Evolutionary conservation across 2,888 invertebrate genomes (phyloP), one percentile per base, ranked within the genome.

Genomic region (Elysia crispata): DNA sequence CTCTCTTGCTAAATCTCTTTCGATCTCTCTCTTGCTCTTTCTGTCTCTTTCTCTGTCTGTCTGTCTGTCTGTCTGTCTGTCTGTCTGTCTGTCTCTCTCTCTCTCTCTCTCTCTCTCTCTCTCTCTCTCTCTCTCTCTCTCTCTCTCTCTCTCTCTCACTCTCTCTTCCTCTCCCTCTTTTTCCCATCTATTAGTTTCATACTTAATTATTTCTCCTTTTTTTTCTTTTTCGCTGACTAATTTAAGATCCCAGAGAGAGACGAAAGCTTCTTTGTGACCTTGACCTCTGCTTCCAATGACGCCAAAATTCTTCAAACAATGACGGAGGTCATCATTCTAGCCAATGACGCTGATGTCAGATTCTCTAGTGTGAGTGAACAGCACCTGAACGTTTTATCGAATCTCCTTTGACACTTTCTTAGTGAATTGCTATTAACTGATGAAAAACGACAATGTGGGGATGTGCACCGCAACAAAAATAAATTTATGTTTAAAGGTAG

Each of bases 281-380:
- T 91, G 79, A 86, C 86, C 0, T 77, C 80, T 11, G 87, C 87
- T 11, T 83, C 83, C 62, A 85, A 86, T 33, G 50, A 62, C n/a
- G 87, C 87, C 13, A 85, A 85, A 25, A 83, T 91, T 18, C 76
- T 82, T 20, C 75, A 73, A n/a, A 80, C 80, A 23, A 80, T 81
- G 31, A 72, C 88, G 57, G 82, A 83, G 18, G 70, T 91, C 33
- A 86, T 86, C 62, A 89, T 91, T 28, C 57, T 57, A 41, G 86
- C 86, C 15, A 91, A 91, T 83, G 91, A 91, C 86, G 91, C 91
- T 31, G 91, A 91, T 25, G 80, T 91, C 30, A 82, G 89, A 73
- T 91, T 91, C 77, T 79, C 85, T 49, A 86, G 89, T 87, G 91
- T 91, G 72, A 80, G 84, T 77, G 41, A 41, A 41, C 11, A 18